Evolutionary conservation across 2,797 vertebrate genomes (phyloP), one percentile per base, ranked within the genome.

Genomic region (Mus minutoides): DNA sequence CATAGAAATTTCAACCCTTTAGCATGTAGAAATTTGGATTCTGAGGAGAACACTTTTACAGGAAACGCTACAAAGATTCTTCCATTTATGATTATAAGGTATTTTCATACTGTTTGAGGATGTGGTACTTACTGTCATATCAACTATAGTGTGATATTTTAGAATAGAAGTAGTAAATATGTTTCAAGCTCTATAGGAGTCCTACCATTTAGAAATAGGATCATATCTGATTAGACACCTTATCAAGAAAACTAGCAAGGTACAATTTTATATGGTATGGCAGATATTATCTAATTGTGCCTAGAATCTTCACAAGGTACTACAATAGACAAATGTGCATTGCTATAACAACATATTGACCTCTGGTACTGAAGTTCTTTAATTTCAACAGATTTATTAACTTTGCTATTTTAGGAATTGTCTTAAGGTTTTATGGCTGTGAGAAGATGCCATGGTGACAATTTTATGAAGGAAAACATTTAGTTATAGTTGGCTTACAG

Each of bases 1-100:
- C 86, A 67, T 67, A 91, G 62, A 58, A 34, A 76, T 87, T 92
- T 90, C 4, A 97, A 29, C 6, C 13, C 31, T 91, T 77, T 89
- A 21, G 52, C 4, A 85, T 46, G 22, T 91, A 75, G 2, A 60
- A 87, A 78, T 92, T 91, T 93, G 29, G 17, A 87, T 60, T 26
- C 92, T 67, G 10, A 43, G 29, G 31, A 22, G 58, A 67, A 71
- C n/a, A 71, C 4, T 5, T 64, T 80, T 10, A 84, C 71, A 17
- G 11, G 56, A 52, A 62, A 6, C 58, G 82, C 19, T 88, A 52
- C 4, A 75, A 73, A 90, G 21, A 90, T 79, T 84, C 14, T 37
- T 94, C 13, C 8, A 12, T 19, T 95, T 91, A 87, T 96, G 89
- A 87, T 67, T 19, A 67, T 54, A 83, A 84, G 22, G 2, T 54